A percentile compares a stretch with the other conserved stretches of the same genome.
These are phyloP conservation scores for Nothocercus julius DNA, from an alignment of 2,113 vertebrate species.

Conservation along the genomic window DNA sequence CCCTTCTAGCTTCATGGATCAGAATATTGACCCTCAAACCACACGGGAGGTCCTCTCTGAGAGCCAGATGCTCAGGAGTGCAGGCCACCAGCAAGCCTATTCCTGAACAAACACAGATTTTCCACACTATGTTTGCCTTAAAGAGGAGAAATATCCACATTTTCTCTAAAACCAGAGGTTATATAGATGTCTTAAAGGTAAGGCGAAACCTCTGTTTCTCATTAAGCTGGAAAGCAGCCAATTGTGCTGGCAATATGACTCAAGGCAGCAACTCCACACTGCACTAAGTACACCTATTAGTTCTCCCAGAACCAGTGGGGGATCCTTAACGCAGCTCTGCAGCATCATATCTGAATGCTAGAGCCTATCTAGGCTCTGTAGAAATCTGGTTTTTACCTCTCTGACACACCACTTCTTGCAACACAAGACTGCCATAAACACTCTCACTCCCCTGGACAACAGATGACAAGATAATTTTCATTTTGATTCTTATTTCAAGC, in stretches of 20 bases:
- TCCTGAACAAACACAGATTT: background rate
- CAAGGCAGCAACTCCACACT: background rate
- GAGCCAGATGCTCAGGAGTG: background rate
- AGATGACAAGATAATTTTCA: background rate
- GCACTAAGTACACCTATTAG: background rate
- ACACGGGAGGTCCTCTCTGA: background rate
- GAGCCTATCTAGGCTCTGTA: accelerated
- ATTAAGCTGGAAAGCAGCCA: background rate
- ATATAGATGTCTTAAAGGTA: background rate
- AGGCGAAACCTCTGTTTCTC: background rate
- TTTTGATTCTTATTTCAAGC: background rate
- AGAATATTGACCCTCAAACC: background rate
- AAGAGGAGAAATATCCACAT: background rate
- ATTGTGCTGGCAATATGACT: background rate
- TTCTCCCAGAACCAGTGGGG: background rate
- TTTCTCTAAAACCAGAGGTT: background rate
- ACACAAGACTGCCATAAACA: background rate
- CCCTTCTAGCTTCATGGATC: background rate
- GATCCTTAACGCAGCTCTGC: background rate
- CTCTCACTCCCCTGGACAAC: background rate
- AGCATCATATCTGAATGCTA: accelerated
- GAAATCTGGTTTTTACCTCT: background rate
- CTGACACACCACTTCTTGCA: background rate
- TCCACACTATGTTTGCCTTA: background rate
- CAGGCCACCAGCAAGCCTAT: background rate